Evolutionary conservation across 1,140 invertebrate genomes (phyloP).

Genomic region (Trichogramma pretiosum): DNA sequence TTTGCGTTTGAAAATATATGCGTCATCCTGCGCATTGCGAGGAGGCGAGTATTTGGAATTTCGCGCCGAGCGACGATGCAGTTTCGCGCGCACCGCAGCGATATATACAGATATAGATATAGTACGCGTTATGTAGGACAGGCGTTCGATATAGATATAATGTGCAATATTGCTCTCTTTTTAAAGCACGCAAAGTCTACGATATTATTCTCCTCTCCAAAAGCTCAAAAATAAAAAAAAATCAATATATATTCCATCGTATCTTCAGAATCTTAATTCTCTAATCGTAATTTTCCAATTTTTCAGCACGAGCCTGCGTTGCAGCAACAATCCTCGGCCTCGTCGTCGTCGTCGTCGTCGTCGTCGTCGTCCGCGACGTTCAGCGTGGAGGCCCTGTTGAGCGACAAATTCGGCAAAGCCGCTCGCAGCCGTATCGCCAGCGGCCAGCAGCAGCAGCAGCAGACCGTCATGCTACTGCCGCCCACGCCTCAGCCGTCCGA

Average conservation of each 20-base stretch:
- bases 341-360: conserved; percentile 25
- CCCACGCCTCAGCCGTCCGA: conserved; percentile 47
- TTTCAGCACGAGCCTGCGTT: not conserved
- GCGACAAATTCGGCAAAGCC: conserved; percentile 28
- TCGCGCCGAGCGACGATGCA: too few relatives aligned
- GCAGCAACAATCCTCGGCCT: not conserved
- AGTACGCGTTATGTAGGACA: conserved; percentile 31
- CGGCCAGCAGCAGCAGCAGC: not conserved
- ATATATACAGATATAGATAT: not conserved
- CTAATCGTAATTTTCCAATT: not conserved
- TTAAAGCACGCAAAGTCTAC: not conserved
- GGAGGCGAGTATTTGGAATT: conserved; percentile 4
- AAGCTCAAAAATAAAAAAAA: not conserved
- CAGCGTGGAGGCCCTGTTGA: conserved; percentile 38
- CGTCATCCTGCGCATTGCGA: not conserved
- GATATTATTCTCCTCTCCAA: not conserved
- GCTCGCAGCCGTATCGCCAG: not conserved
- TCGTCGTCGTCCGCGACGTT: conserved; percentile 38
- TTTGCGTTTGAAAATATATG: not conserved
- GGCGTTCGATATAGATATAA: not conserved
- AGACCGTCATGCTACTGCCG: conserved; percentile 26
- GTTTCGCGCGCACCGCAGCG: not conserved
- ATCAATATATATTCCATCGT: not conserved
- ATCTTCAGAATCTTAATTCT: not conserved
- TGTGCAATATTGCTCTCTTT: not conserved